phyloP scores from a whole-genome alignment of 1,140 invertebrate species.

The Temnothorax longispinosus region DNA sequence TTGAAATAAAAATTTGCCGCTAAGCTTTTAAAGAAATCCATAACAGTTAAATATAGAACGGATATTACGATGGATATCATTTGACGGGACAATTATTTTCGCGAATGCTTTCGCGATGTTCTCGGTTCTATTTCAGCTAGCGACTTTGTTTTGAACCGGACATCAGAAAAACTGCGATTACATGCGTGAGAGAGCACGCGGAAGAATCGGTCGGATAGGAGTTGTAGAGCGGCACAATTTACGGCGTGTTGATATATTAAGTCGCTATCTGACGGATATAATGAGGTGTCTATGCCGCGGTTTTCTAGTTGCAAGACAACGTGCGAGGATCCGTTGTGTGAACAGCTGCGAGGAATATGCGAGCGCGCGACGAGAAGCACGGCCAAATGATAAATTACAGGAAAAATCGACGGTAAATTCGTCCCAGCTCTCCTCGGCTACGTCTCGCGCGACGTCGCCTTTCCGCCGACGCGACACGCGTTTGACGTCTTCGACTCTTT shows the following conservation, averaged over 20 bases:
- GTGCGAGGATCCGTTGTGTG: conserved; percentile 59
- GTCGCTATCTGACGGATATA: conserved; percentile 49
- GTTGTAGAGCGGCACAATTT: conserved; percentile 47
- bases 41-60: background rate
- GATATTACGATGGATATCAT: background rate
- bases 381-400: conserved; percentile 18
- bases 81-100: background rate
- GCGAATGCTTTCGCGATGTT: background rate
- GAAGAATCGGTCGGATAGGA: conserved; percentile 14
- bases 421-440: background rate
- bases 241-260: conserved; percentile 56
- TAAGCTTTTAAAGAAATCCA: background rate
- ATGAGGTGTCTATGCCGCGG: conserved; percentile 57
- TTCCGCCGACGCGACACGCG: conserved; percentile 12
- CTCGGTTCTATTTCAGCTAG: background rate
- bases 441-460: background rate
- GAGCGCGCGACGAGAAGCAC: conserved; percentile 10
- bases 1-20: too few species aligned
- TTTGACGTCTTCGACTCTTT: conserved; percentile 1
- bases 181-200: background rate
- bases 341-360: conserved; percentile 69
- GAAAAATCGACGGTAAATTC: conserved; percentile 54
- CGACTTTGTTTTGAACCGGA: background rate
- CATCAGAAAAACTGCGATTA: background rate
- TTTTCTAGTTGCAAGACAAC: conserved; percentile 30